Evolutionary conservation across 1,140 invertebrate species (phyloP).

Genomic region (Antheraea pernyi): DNA sequence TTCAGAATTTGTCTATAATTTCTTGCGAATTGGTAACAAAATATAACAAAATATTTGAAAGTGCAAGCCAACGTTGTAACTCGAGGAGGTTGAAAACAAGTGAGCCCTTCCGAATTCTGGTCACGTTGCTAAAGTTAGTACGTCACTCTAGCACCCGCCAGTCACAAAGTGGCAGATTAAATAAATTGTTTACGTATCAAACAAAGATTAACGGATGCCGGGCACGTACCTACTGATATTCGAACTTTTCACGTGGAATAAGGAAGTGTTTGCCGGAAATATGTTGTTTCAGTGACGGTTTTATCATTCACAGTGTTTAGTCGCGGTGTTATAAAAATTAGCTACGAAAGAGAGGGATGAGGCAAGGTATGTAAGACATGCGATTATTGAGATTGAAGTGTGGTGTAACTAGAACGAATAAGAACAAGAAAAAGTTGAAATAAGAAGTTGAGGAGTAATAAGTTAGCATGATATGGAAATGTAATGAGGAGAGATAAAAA

Average conservation of each 20-base stretch:
- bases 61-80: neutral
- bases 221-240: constrained; percentile 11
- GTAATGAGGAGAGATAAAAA: no score
- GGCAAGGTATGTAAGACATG: no score
- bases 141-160: constrained; percentile 6
- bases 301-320: neutral
- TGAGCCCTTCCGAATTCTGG: neutral
- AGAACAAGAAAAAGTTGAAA: no score
- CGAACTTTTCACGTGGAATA: constrained; percentile 8
- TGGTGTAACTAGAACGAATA: no score
- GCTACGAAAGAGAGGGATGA: no score
- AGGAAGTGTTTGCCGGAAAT: neutral
- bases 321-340: neutral
- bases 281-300: neutral
- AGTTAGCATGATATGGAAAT: no score
- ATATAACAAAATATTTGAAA: neutral
- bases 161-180: constrained; percentile 11
- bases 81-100: neutral
- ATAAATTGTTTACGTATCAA: constrained; percentile 15
- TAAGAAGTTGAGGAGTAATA: no score
- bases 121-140: constrained; percentile 7
- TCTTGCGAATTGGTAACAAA: neutral
- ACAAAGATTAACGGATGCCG: constrained; percentile 12
- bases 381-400: no score
- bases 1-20: neutral